Base-by-base conservation (phyloP, 2,888 invertebrate genomes). In the Archips crataeganus region DNA sequence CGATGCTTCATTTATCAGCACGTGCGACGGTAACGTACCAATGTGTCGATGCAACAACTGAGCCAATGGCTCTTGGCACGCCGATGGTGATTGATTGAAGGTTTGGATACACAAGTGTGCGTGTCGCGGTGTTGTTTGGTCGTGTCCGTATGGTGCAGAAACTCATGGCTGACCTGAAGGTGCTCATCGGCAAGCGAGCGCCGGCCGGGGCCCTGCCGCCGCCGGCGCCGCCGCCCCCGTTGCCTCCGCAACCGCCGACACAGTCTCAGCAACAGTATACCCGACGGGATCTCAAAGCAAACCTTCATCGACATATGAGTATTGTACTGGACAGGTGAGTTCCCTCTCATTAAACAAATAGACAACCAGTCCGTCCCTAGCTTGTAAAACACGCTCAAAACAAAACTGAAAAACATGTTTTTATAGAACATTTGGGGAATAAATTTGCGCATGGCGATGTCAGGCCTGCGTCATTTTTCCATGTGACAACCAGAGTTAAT, bases 281-380 rank as follows among this genome's bases (percentile, higher is more conserved):
- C 63, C 86, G 95, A 54, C 85, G 90, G 77, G 95, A 95, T 80
- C 91, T 95, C 75, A 94, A 94, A 84, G 91, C 92, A 72, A 95
- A 95, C 82, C 90, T 95, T 54, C 92, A 95, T 82, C 90, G 91
- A 79, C 94, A 95, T 83, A 95, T 95, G 94, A 94, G 91, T 87
- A 94, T 94, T 78, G 95, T 95, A 78, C 86, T 94, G 78, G 94
- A 94, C 94, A 94, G 94, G 94, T 94, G 87, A 93, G 92, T 90
- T 77, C 74, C 74, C 11, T 39, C 54, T 59, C 39, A 51, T 49
- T 60, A 61, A 47, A 61, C 63, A 45, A 23, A 23, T 23, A 23
- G 23, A 49, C 39, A 32, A 39, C 6, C 45, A 3, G 45, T 45
- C 10, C 45, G 42, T 9, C 15, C 39, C 8, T 49, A 13, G 57